Evolutionary conservation across 2,888 invertebrate species (phyloP), one percentile per base, ranked within the genome.

Genomic region (Andrena hattorfiana): DNA sequence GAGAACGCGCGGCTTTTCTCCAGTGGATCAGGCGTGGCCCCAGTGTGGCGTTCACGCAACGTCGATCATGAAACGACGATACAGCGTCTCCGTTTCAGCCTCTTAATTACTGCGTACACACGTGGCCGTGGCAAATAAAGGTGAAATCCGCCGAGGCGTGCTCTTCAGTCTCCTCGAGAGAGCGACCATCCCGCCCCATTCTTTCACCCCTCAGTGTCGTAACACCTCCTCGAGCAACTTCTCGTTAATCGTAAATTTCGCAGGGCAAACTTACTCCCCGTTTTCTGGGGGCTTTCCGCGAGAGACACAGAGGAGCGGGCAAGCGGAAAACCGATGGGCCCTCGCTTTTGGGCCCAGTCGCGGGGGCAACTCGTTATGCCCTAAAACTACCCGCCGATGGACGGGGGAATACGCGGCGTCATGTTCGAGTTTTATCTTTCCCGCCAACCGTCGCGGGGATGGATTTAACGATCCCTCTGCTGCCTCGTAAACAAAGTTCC

Each of bases 1-100:
- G 69, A 68, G 70, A 6, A 59, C 54, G 71, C 82, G 70, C 75
- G 68, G 71, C 42, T 4, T 20, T 23, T 75, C 79, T 75, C 82
- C 16, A 2, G 4, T 2, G 13, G 32, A 63, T 67, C 60, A 35
- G 10, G 7, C 28, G 26, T 20, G 35, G 3, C 35, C 20, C 16
- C 48, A 10, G 30, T 30, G 20, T 26, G 10, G 7, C 30, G 59
- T 75, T 74, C 74, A 74, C 74, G 66, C 67, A 67, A 75, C 23
- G 35, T 54, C 20, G 60, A 74, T 66, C 73, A 10, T 10, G 20
- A 51, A 56, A 77, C 66, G 69, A 23, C 26, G 74, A 67, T 32
- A 35, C 49, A 48, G 1, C n/a, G 7, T 7, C 6, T 8, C 32
- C 68, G 51, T 30, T 60, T 7, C 23, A 23, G 1, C 13, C 3